Evolutionary conservation across 2,888 invertebrate genomes (phyloP).

Genomic region (Drepana falcataria): DNA sequence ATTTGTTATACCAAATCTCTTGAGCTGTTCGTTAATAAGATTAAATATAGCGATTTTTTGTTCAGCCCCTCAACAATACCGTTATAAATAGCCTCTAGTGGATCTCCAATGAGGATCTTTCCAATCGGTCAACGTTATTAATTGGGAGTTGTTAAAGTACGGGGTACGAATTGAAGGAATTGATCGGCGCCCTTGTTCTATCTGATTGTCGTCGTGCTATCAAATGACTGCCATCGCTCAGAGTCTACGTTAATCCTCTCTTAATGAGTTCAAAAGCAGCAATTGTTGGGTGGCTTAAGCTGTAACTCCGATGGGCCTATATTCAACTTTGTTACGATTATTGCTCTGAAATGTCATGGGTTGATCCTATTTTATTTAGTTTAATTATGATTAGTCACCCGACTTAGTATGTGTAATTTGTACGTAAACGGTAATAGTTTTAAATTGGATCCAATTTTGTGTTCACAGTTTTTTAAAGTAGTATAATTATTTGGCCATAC

Average conservation of each 20-base stretch:
- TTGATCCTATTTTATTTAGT: not conserved
- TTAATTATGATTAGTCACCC: too few species aligned
- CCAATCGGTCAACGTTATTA: slow-evolving; percentile 24
- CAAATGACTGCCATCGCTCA: slow-evolving; percentile 62
- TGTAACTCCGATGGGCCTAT: slow-evolving; percentile 9
- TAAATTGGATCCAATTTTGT: too few species aligned
- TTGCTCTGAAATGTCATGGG: not conserved
- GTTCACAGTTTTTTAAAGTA: too few species aligned
- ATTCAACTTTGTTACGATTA: not conserved
- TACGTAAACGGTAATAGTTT: too few species aligned
- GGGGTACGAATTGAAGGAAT: slow-evolving; percentile 38
- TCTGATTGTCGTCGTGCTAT: slow-evolving; percentile 42
- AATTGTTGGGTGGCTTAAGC: slow-evolving; percentile 49
- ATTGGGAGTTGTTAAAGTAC: slow-evolving; percentile 34
- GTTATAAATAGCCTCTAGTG: slow-evolving; percentile 3
- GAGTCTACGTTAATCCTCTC: slow-evolving; percentile 66
- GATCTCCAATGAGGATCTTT: slow-evolving; percentile 5
- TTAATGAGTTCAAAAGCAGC: slow-evolving; percentile 71
- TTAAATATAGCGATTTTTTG: not conserved
- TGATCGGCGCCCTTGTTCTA: slow-evolving; percentile 49
- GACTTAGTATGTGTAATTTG: too few species aligned
- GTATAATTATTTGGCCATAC: too few species aligned
- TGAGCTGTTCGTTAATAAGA: not conserved
- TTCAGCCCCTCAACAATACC: not conserved
- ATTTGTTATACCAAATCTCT: not conserved